Base-by-base conservation (phyloP, 2,113 vertebrate species). In the Alexandromys fortis region DNA sequence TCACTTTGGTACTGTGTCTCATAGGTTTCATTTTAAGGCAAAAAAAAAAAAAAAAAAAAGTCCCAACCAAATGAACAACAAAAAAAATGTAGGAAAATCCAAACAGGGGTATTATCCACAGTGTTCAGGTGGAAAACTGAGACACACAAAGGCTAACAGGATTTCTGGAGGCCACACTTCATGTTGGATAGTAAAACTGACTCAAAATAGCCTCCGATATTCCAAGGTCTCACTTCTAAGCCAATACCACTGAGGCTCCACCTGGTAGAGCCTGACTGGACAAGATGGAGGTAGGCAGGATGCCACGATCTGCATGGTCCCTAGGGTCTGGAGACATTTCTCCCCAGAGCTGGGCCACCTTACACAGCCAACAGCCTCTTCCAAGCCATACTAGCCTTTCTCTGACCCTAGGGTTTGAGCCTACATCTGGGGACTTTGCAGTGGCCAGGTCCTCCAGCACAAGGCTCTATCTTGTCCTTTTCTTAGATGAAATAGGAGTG, bases 161-260 rank as follows among this genome's bases (percentile, higher is more conserved):
- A 85, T 68, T 92, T 4, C 16, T 30, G 68, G 12, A 70, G 28
- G 8, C 70, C 49, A 42, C 33, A 63, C 42, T 70, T 42, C 16
- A 42, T 33, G 47, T 3, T 42, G 47, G 24, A 22, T 2, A 45
- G 45, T 30, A 55, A 52, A 91, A 65, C 35, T 52, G 28, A 30
- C 35, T 33, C n/a, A 28, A 28, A 58, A 21, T 19, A 2, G 17
- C 22, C 65, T 63, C 76, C 5, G 3, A 0, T 0, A 2, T 1
- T 58, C n/a, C 38, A 28, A 47, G 77, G 42, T 28, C 49, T 47
- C 19, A 55, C 12, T 38, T 92, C 28, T 28, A 63, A 61, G 5
- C 61, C 19, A 2, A 14, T 22, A 19, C 13, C 77, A 28, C 63
- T 1, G 75, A 94, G 65, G 55, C 38, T 55, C 72, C 45, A 17